Evolutionary conservation across 1,140 invertebrate genomes (phyloP).

Genomic region (Heliconius hermathena): DNA sequence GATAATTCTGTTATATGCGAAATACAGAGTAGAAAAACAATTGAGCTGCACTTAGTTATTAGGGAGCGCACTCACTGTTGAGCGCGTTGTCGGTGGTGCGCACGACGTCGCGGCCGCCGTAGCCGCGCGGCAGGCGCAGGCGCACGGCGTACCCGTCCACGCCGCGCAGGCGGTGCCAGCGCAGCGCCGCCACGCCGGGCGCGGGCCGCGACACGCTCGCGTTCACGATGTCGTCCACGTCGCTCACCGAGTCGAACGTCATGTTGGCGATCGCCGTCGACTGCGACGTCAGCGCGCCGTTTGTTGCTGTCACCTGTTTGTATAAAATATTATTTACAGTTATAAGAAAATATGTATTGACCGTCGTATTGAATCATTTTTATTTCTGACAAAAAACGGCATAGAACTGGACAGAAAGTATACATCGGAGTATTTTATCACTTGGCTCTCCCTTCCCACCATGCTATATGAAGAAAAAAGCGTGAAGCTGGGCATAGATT

Average conservation of each 20-base stretch:
- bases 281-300: slow-evolving; percentile 82
- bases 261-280: slow-evolving; percentile 83
- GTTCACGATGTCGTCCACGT: slow-evolving; percentile 84
- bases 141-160: slow-evolving; percentile 85
- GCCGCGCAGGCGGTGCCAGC: slow-evolving; percentile 84
- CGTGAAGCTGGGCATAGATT: no score
- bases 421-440: no score
- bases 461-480: no score
- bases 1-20: no score
- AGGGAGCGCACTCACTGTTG: slow-evolving; percentile 75
- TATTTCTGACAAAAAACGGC: no score
- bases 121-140: slow-evolving; percentile 75
- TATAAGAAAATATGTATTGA: no score
- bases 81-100: slow-evolving; percentile 71
- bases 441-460: no score
- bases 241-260: slow-evolving; percentile 83
- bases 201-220: slow-evolving; percentile 77
- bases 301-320: slow-evolving; percentile 86
- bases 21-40: no score
- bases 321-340: background rate
- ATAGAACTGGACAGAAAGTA: no score
- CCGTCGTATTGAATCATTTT: no score
- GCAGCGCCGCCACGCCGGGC: slow-evolving; percentile 82
- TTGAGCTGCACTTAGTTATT: no score
- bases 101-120: slow-evolving; percentile 74